Percentiles rank a stretch among this genome's conserved stretches.
Conservation (phyloP, 1,140 invertebrate genomes). For the Megalonaias nervosa region DNA sequence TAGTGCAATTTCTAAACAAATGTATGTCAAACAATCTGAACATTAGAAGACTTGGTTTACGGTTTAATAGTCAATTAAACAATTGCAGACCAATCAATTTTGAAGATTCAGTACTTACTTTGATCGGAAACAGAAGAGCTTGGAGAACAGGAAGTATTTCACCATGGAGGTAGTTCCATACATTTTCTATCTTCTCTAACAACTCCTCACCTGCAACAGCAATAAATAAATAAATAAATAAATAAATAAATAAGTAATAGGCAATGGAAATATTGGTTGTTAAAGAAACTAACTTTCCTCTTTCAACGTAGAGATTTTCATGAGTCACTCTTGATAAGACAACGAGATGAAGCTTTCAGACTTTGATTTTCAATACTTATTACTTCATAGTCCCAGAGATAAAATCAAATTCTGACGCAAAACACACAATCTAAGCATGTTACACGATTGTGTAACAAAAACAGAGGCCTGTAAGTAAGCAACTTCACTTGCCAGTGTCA, state of each 20-base stretch:
- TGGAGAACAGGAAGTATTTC: slow-evolving; percentile 60
- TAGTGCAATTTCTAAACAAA: too few species aligned
- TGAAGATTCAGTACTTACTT: slow-evolving; percentile 5
- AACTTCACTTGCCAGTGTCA: slow-evolving; percentile 49
- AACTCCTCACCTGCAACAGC: slow-evolving; percentile 48
- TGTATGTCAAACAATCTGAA: too few species aligned
- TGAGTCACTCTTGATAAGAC: background rate
- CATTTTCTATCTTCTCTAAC: slow-evolving; percentile 54
- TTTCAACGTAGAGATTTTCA: background rate
- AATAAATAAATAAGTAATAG: background rate
- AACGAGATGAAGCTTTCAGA: background rate
- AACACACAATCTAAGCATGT: background rate
- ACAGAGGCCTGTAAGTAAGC: background rate
- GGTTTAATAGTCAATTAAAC: too few species aligned
- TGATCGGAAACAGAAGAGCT: slow-evolving; percentile 56
- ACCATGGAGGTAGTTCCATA: slow-evolving; percentile 62
- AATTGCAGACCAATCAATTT: too few species aligned
- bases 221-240: slow-evolving; percentile 5
- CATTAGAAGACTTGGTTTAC: too few species aligned
- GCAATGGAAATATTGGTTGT: too few species aligned
- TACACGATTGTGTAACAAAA: background rate
- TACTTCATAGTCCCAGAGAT: background rate
- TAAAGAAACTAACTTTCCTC: too few species aligned
- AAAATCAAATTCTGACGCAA: background rate
- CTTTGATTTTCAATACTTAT: background rate